These are phyloP conservation scores for Danaus melanippus DNA, from an alignment of 1,140 invertebrate species.

Conservation along the genomic window DNA sequence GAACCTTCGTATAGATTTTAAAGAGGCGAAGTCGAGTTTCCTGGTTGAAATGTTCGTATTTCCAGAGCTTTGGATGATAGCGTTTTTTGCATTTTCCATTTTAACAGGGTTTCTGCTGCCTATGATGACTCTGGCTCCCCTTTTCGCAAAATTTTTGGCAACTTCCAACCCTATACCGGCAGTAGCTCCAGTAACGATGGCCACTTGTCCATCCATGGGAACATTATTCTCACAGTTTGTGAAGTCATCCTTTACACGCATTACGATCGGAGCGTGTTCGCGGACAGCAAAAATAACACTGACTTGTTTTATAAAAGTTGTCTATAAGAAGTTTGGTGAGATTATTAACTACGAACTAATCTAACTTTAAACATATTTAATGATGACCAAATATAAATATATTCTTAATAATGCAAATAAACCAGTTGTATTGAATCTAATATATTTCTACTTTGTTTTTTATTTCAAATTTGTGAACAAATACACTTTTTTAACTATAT, in stretches of 20 bases:
- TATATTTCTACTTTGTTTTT: too few species aligned
- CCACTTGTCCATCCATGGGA: slow-evolving; percentile 87
- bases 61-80: slow-evolving; percentile 71
- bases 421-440: too few species aligned
- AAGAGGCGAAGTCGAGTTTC: slow-evolving; percentile 40
- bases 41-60: slow-evolving; percentile 70
- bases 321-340: too few species aligned
- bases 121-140: slow-evolving; percentile 86
- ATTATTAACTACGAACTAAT: too few species aligned
- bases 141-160: slow-evolving; percentile 81
- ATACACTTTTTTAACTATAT: too few species aligned
- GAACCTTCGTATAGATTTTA: slow-evolving; percentile 37
- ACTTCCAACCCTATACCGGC: slow-evolving; percentile 82
- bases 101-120: slow-evolving; percentile 80
- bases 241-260: slow-evolving; percentile 30
- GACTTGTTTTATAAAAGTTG: too few species aligned
- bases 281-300: too few species aligned
- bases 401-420: too few species aligned
- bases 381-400: too few species aligned
- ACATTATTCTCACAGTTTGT: slow-evolving; percentile 43
- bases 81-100: slow-evolving; percentile 73
- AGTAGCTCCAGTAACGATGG: slow-evolving; percentile 91
- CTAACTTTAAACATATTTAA: too few species aligned
- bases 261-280: not conserved
- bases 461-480: too few species aligned